Percentiles rank a stretch among this genome's conserved stretches.
Evolutionary conservation across 2,797 vertebrate species (phyloP).

Genomic region (Phalanger gymnotis): DNA sequence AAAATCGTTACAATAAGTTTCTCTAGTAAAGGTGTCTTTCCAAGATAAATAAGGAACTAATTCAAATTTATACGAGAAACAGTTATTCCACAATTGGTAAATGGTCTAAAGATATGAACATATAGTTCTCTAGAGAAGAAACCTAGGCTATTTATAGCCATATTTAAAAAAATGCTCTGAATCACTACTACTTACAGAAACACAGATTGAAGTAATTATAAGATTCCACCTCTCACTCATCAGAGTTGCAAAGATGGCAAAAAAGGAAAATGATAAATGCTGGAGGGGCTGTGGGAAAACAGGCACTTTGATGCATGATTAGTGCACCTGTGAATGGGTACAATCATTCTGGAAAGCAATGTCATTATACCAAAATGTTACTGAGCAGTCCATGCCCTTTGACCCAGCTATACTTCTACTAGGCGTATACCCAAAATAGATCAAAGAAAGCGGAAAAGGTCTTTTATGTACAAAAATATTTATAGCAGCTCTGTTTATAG

Average conservation of each 20-base stretch:
- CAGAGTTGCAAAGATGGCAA: neutral
- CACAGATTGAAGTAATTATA: neutral
- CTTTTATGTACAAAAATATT: neutral
- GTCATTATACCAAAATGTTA: neutral
- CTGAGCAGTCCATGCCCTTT: neutral
- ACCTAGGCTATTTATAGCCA: neutral
- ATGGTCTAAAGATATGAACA: neutral
- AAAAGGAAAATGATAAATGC: neutral
- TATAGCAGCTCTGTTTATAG: neutral
- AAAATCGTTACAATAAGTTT: neutral
- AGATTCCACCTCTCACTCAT: neutral
- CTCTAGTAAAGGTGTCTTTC: neutral
- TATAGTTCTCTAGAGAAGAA: neutral
- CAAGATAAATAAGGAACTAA: neutral
- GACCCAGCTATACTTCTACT: neutral
- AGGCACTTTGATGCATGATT: neutral
- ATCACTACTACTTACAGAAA: neutral
- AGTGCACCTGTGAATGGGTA: neutral
- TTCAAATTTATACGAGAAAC: neutral
- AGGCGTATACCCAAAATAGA: neutral
- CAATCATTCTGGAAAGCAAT: neutral
- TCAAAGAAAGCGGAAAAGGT: neutral
- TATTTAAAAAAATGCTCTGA: neutral
- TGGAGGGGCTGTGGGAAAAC: neutral
- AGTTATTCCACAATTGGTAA: neutral